Conservation (phyloP, 2,113 vertebrate species). For the Cololabis saira region DNA sequence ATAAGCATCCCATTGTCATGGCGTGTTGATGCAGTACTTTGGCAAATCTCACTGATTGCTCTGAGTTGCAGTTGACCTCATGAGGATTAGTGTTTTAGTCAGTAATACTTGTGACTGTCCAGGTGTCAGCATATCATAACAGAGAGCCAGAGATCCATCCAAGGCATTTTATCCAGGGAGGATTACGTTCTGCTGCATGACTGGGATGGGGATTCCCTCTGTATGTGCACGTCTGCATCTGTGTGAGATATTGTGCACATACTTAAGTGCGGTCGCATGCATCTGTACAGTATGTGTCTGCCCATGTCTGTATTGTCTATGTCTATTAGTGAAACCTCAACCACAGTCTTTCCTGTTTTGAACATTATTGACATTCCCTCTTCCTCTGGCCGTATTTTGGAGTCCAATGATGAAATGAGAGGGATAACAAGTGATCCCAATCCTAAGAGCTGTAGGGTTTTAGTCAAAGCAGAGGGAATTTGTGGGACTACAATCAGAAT, state of each 20-base stretch:
- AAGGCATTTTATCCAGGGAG: slow-evolving; percentile 43
- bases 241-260: background rate
- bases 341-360: slow-evolving; percentile 59
- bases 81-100: slow-evolving; percentile 11
- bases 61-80: slow-evolving; percentile 26
- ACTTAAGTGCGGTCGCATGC: slow-evolving; percentile 26
- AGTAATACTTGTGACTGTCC: slow-evolving; percentile 8
- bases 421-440: slow-evolving; percentile 32
- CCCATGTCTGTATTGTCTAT: slow-evolving; percentile 17
- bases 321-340: slow-evolving; percentile 22
- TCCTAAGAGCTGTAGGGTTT: slow-evolving; percentile 16
- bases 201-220: slow-evolving; percentile 69
- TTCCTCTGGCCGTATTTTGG: slow-evolving; percentile 46
- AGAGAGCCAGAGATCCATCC: slow-evolving; percentile 29
- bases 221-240: slow-evolving; percentile 15
- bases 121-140: slow-evolving; percentile 43
- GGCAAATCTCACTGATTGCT: background rate
- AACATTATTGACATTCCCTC: slow-evolving; percentile 42
- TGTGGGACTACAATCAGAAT: slow-evolving; percentile 8
- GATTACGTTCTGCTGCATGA: slow-evolving; percentile 54
- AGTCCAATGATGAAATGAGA: slow-evolving; percentile 33
- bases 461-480: slow-evolving; percentile 3
- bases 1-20: background rate
- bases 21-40: background rate
- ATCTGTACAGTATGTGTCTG: slow-evolving; percentile 19